Evolutionary conservation across 2,113 vertebrate genomes (phyloP), one percentile per base, ranked within the genome.

Genomic region (Nerophis lumbriciformis): DNA sequence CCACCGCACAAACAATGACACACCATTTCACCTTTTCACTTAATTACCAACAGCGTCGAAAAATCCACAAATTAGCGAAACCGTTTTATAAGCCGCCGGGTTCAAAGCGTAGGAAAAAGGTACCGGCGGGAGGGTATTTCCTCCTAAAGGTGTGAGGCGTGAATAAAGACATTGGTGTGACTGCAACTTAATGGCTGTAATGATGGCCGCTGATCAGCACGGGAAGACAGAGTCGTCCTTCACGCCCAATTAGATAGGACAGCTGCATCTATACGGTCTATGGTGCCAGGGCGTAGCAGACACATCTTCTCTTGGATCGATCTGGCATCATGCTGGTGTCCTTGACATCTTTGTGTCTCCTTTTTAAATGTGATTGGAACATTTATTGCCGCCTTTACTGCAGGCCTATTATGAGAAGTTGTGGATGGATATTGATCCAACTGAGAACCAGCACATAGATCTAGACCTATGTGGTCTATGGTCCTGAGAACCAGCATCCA

Each of bases 221-320:
- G 75, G 47, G 76, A 72, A 82, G 83, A 85, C 86, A 87, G 50
- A 77, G 75, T 82, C 84, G 72, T 88, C 75, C 78, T 87, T 88
- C 86, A 87, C 75, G 68, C 80, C 76, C 81, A 84, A 83, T 85
- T 84, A 79, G 83, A 81, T 86, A 78, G 81, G 82, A 86, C 75
- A 65, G 68, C 69, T 85, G 84, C 81, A 85, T 87, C 80, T 85
- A 78, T 83, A 80, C 71, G 78, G 74, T 79, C 74, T 69, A 84
- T 69, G 60, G 63, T 65, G 63, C 63, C 68, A 71, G 66, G 70
- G 76, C 79, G 75, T 83, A 28, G 81, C 79, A 85, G 86, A 85
- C 83, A 84, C 83, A 88, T 82, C 83, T 88, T 84, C 80, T 81
- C 84, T 84, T 72, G 84, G 86, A 88, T 88, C 86, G 87, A 87